These are phyloP conservation scores for Semibalanus balanoides DNA, from an alignment of 1,140 invertebrate genomes.

Conservation along the genomic window DNA sequence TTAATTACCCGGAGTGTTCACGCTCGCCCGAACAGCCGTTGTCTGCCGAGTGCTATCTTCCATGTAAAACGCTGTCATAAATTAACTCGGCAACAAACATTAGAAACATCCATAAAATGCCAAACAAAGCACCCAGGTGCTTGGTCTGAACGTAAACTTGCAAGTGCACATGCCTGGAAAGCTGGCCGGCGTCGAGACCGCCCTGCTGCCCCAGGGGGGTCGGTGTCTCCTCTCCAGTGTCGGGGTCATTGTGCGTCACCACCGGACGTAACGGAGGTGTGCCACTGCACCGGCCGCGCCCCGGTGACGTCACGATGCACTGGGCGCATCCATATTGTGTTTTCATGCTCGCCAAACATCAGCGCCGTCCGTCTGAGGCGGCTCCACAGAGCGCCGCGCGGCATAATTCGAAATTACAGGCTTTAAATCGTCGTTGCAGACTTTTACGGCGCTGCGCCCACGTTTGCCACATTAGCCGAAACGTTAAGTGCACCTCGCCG, in stretches of 20 bases:
- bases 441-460: neutral
- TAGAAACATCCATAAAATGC: too few species aligned
- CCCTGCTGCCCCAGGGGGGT: too few species aligned
- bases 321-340: neutral
- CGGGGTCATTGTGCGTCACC: neutral
- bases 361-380: neutral
- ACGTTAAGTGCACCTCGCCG: neutral
- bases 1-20: too few species aligned
- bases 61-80: too few species aligned
- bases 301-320: neutral
- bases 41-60: too few species aligned
- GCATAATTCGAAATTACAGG: slow-evolving; percentile 2
- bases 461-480: neutral
- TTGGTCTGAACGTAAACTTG: too few species aligned
- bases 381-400: neutral
- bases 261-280: neutral
- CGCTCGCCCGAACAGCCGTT: too few species aligned
- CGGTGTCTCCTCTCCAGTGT: too few species aligned
- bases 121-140: too few species aligned
- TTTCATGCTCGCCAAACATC: neutral
- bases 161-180: too few species aligned
- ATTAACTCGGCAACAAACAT: too few species aligned
- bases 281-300: neutral
- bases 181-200: too few species aligned
- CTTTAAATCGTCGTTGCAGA: neutral